Evolutionary conservation across 2,888 invertebrate genomes (phyloP), one percentile per base, ranked within the genome.

Genomic region (Cataglyphis rosenhaueri): DNA sequence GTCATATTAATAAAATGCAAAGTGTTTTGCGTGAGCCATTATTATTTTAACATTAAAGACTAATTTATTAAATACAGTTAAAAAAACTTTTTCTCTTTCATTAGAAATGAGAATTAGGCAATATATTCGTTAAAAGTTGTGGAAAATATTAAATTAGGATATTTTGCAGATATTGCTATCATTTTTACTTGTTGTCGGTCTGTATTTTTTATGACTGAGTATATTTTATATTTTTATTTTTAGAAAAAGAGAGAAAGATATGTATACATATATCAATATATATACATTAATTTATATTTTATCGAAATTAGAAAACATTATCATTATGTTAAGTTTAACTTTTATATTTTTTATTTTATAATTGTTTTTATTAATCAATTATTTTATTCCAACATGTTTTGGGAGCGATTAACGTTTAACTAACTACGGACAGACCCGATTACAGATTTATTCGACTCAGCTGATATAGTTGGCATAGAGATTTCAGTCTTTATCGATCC

Each of bases 401-500:
- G 52, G 68, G 66, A 66, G 52, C 66, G 52, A 79, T 68, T 44
- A 48, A 66, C 62, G 44, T 62, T 70, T 55, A 82, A 55, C 44
- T 41, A 52, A 61, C 41, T 59, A 70, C 44, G 71, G 70, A 79
- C 70, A 71, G 44, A 79, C 48, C 35, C 44, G 78, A 79, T 79
- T 61, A 61, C 71, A 71, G 59, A 79, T 79, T 79, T 59, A 59
- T 25, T 29, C 76, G 32, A 82, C 74, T 65, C 66, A 59, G 48
- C 76, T 66, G 71, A 81, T 75, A 83, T 55, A 65, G 61, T 62
- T 85, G 85, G 83, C 83, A 87, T 82, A 70, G 83, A 89, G 84
- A 89, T 87, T 83, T 83, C 70, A 85, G 73, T 66, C 78, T 84
- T 65, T 81, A 82, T 84, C 82, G 88, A 86, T 64, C 75, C 74